Evolutionary conservation across 53 echinoderm and acorn worm species (phyloP).

Genomic region (Apostichopus leukothele): DNA sequence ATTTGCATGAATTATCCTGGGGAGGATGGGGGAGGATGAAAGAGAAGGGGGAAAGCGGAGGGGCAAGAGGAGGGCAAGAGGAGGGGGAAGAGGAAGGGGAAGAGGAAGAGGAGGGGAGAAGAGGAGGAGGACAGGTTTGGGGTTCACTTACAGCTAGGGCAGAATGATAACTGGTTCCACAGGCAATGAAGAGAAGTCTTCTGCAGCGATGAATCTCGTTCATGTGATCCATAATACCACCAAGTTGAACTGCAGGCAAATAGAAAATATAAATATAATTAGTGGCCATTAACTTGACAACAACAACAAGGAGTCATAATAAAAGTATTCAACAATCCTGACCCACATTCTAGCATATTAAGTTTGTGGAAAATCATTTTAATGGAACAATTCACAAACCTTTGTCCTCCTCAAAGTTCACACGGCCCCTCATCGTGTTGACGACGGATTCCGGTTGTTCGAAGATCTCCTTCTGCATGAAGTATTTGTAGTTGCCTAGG

Average conservation of each 20-base stretch:
- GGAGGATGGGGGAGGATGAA: too few species aligned
- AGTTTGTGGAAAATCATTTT: too few species aligned
- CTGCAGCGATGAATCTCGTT: constrained; percentile 79
- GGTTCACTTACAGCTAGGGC: constrained; percentile 84
- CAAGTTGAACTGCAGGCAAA: constrained; percentile 70
- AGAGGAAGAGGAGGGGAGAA: too few species aligned
- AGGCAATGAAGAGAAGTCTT: constrained; percentile 90
- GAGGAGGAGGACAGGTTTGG: background rate
- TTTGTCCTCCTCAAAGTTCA: constrained; percentile 81
- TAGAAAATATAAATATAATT: background rate
- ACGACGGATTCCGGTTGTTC: constrained; percentile 96
- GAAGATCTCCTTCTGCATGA: constrained; percentile 99
- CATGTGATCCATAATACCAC: constrained; percentile 85
- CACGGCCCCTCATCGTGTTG: constrained; percentile 97
- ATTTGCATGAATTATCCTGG: too few species aligned
- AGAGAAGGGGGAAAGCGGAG: too few species aligned
- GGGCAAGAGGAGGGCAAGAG: too few species aligned
- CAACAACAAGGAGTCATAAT: too few species aligned
- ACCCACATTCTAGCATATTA: too few species aligned
- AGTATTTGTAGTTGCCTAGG: constrained; percentile 86
- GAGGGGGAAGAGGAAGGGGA: too few species aligned
- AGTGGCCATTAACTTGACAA: too few species aligned
- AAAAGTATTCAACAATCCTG: too few species aligned
- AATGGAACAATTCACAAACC: constrained; percentile 50
- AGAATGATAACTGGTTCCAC: constrained; percentile 94